These are phyloP conservation scores for Gavialis gangeticus DNA, from an alignment of 2,113 vertebrate genomes.

Conservation along the genomic window DNA sequence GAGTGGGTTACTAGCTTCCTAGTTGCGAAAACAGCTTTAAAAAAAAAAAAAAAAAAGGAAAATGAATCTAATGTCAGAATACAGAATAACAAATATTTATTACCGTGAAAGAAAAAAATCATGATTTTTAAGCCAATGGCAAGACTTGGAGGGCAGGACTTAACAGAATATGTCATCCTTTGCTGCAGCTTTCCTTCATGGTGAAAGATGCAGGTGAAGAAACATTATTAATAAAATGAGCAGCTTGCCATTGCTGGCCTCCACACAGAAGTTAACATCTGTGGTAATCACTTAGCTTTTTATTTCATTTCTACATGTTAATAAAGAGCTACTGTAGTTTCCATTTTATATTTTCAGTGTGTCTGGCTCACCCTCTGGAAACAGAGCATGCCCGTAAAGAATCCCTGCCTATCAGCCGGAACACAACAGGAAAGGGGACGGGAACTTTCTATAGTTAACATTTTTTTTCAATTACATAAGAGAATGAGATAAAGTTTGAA, in stretches of 20 bases:
- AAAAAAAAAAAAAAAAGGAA: not conserved
- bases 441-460: not conserved
- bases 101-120: not conserved
- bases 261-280: not conserved
- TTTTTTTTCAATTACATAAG: not conserved
- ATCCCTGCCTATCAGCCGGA: not conserved
- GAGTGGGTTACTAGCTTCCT: not conserved
- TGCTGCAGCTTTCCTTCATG: not conserved
- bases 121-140: not conserved
- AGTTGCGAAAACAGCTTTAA: not conserved
- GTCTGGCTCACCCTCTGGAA: not conserved
- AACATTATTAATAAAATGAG: not conserved
- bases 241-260: not conserved
- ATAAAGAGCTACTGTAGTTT: not conserved
- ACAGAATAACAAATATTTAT: not conserved
- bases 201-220: not conserved
- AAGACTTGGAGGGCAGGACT: not conserved
- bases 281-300: not conserved
- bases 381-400: not conserved
- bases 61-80: not conserved
- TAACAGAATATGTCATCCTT: no score
- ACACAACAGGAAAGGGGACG: not conserved
- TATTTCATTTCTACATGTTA: not conserved
- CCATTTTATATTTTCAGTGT: not conserved
- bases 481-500: not conserved